Base-by-base conservation (phyloP, 1,140 invertebrate species). In the roundworm (Caenorhabditis elegans) region DNA sequence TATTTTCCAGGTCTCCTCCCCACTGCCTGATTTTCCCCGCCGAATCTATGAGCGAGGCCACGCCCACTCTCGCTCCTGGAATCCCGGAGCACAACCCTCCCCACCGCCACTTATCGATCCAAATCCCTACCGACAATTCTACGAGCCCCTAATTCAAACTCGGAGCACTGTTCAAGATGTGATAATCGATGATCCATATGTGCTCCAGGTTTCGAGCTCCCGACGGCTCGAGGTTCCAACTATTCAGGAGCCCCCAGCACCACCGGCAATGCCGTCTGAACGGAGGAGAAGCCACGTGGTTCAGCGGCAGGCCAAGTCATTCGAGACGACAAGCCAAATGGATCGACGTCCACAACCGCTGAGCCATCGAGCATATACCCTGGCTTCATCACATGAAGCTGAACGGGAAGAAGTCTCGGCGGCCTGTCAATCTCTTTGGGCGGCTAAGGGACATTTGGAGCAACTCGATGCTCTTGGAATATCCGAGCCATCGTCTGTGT, bases 41-140 rank as follows among this genome's bases (percentile, higher is more conserved):
- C 28, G 60, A 26, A 81, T 84, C 31, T 84, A 84, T 49, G 83
- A 84, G 31, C n/a, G 83, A 70, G 83, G 79, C 13, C 83, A 84
- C 39, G 83, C 79, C 19, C 83, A 84, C 43, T 81, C 83, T 13
- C 70, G 83, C 19, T 60, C 48, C n/a, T 84, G 83, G 83, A 84
- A 84, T 24, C 83, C 83, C 2, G 83, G 80, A 77, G 77, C 60
- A 22, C 60, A 70, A 70, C 60, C 60, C 1, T 70, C 60, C 22
- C 60, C 60, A 22, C 60, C 60, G 10, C 60, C 60, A 6, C 60
- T 70, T 11, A 0, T 70, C 10, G 60, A 70, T 70, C 60, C 34
- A 11, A 70, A 70, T 39, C 34, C 60, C 36, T 70, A 70, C 43
- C 60, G 34, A 39, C 60, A 70, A 24, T 70, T 70, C 60, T 70